Evolutionary conservation across 2,797 vertebrate species (phyloP), one percentile per base, ranked within the genome.

Genomic region (Streptopelia turtur): DNA sequence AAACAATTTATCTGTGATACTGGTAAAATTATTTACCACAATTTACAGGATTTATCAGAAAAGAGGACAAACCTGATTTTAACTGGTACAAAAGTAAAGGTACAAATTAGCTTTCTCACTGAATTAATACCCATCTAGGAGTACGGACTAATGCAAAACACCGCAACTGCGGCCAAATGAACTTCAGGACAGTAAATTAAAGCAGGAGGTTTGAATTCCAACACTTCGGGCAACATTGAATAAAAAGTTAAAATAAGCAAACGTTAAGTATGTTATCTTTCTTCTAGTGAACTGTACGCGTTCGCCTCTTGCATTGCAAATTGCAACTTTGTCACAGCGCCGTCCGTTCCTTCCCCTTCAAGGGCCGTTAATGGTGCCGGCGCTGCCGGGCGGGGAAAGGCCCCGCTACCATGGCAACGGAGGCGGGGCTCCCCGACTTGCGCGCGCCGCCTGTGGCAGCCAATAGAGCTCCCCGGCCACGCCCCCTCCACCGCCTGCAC

Each of bases 401-500:
- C 9, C 11, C 20, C 23, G 8, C 33, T 33, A 53, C 47, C 70
- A 13, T 20, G 9, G 64, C 70, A 37, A 50, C 61, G 8, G 31
- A 31, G 56, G 43, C 64, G 15, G 43, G 13, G 31, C 41, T 8
- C 24, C 4, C 8, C 24, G 9, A 6, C 6, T 5, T 11, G 10
- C 13, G 16, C 24, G 31, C 14, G 23, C 37, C 28, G 10, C 28
- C n/a, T 13, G 3, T 4, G 2, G 1, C 6, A 55, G 33, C 89
- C 85, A 76, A 87, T 83, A 12, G 30, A 1, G 12, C 18, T 45
- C 43, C 43, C 9, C 43, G 6, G 31, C 0, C 24, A 3, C 55
- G 31, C 60, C 76, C 21, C 13, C 5, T 17, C 5, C 2, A 0
- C 33, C 5, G 0, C 3, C 4, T 14, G 1, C 33, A 6, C 61